These are phyloP conservation scores for Pseudomyrmex pallidus DNA, from an alignment of 1,140 invertebrate species.

Conservation along the genomic window DNA sequence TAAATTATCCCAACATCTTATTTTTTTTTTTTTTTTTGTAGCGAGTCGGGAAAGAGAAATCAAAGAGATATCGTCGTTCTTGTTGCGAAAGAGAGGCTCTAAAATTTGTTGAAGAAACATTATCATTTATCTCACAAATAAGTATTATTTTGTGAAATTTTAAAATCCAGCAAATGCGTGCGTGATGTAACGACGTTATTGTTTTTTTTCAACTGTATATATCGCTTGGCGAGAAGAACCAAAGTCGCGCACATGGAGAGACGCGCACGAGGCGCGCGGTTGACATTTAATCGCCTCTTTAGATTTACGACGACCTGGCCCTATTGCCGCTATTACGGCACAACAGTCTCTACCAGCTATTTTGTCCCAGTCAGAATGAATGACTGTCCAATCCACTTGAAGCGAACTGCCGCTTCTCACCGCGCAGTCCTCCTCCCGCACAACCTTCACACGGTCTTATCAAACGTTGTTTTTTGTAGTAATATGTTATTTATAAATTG, in stretches of 20 bases:
- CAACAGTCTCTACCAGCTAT: constrained; percentile 35
- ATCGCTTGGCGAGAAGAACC: constrained; percentile 47
- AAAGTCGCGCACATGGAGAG: constrained; percentile 66
- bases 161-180: too few relatives aligned
- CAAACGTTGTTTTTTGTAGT: constrained; percentile 3
- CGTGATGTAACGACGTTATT: constrained; percentile 73
- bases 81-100: too few relatives aligned
- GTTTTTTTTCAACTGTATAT: constrained; percentile 70
- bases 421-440: neutral
- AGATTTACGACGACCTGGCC: constrained; percentile 78
- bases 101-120: too few relatives aligned
- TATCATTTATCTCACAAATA: too few relatives aligned
- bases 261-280: constrained; percentile 60
- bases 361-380: constrained; percentile 54
- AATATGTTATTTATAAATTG: constrained; percentile 11
- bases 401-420: constrained; percentile 58
- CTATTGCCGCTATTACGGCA: constrained; percentile 62
- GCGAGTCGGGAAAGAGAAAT: too few relatives aligned
- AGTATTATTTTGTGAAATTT: too few relatives aligned
- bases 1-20: neutral
- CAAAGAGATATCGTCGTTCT: too few relatives aligned
- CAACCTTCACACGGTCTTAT: constrained; percentile 11
- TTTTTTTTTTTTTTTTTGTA: neutral
- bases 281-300: constrained; percentile 78
- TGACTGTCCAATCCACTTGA: constrained; percentile 68